Evolutionary conservation across 2,113 vertebrate species (phyloP), one percentile per base, ranked within the genome.

Genomic region (Leucoraja erinaceus): DNA sequence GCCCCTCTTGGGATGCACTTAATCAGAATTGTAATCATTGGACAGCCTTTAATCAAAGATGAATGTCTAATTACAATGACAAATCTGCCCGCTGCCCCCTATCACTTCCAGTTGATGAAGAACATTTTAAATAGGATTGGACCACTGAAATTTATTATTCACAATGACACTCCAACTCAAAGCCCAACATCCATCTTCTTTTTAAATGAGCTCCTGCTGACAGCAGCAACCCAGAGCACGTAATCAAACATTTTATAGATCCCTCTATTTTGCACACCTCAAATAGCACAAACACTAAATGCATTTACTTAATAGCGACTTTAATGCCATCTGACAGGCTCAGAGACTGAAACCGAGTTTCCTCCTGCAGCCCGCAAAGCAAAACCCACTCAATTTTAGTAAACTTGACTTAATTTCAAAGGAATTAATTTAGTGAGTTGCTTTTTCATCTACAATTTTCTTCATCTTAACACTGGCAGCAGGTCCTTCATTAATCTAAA

Each of bases 251-350:
- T 63, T 88, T 14, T 14, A 18, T 88, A 18, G 83, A 28, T 31
- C 59, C 59, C 59, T 88, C 12, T 61, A 88, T 88, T 88, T 88
- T 88, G 83, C 59, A 63, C n/a, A 61, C 83, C n/a, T 66, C 83
- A 88, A 59, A 88, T 88, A 88, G 63, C 83, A 63, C n/a, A 88
- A 88, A 88, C 83, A 88, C 83, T 66, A 63, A 88, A 88, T 31
- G 56, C 83, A 88, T 31, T 88, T 63, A 31, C 28, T 63, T 31
- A 88, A 88, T 88, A 66, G n/a, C 59, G 11, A 63, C 10, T 31
- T 88, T 88, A 88, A 88, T 88, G 5, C 59, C 16, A 28, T 31
- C 59, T 66, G 83, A 88, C 83, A 88, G 59, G 28, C 28, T 88
- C 16, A 5, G 83, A 18, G 83, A 88, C 83, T 88, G 59, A 88